phyloP scores from a whole-genome alignment of 1,140 invertebrate species.

The Eupristina koningsbergeri region DNA sequence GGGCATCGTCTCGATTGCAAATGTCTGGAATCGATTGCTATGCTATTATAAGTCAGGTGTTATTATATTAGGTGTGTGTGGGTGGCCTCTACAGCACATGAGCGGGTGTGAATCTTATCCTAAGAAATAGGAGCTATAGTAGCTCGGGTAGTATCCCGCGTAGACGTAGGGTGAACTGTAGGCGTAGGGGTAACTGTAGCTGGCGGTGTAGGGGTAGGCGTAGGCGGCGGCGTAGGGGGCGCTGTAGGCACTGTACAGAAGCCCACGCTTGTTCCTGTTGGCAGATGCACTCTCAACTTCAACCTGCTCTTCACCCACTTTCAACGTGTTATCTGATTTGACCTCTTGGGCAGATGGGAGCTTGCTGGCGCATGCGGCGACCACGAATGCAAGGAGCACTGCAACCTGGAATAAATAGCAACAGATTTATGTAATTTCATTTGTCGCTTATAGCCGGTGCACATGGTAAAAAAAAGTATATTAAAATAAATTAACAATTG shows the following conservation, averaged over 20 bases:
- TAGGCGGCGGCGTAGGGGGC: constrained; percentile 50
- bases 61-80: no score
- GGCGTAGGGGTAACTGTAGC: constrained; percentile 56
- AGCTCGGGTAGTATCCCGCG: constrained; percentile 58
- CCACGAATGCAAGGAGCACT: constrained; percentile 61
- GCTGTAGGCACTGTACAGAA: constrained; percentile 51
- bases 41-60: no score
- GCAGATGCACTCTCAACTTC: constrained; percentile 51
- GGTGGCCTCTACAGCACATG: no score
- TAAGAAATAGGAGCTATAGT: constrained; percentile 55
- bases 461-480: no score
- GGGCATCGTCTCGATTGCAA: not conserved
- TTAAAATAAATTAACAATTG: no score
- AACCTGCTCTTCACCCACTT: constrained; percentile 46
- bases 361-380: constrained; percentile 58
- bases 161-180: constrained; percentile 60
- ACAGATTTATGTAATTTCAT: not conserved
- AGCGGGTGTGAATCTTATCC: no score
- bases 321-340: not conserved
- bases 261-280: constrained; percentile 62
- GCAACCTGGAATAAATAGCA: constrained; percentile 54
- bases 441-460: no score
- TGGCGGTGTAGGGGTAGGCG: constrained; percentile 32
- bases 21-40: no score
- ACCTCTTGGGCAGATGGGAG: not conserved